Base-by-base conservation (phyloP, 2,113 vertebrate species). In the Daphoenositta chrysoptera region DNA sequence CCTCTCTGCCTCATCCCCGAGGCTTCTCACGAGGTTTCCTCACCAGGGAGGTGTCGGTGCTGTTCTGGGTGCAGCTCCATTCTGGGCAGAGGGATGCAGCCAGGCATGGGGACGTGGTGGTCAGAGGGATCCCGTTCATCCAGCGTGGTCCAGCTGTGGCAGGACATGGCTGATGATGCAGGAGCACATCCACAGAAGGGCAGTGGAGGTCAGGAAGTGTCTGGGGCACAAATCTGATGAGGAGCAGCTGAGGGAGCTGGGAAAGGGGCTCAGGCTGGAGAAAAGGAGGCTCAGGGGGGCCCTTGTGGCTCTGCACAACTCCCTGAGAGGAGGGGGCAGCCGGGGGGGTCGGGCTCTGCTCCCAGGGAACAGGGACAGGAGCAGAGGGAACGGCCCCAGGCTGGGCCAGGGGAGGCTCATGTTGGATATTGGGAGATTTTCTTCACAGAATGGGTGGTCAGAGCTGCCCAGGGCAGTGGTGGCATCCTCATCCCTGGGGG, bases 321-420 rank as follows among this genome's bases (percentile, higher is more conserved):
- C 44, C 82, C 69, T 89, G 45, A 4, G 26, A 66, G 77, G 84
- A 87, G 56, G 15, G 33, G 33, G 24, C 50, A 44, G 33, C 33
- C 0, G 0, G 18, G 22, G 8, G 28, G 23, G 21, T 33, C 0
- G 0, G 14, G 44, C 12, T 65, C 4, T 81, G 23, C 22, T 48
- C 5, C 4, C 77, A 65, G 68, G 37, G n/a, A 45, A 45, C 18
- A 66, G 28, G 53, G 60, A n/a, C 39, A 40, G 20, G 53, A 51
- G 4, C 3, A 47, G 61, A 68, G n/a, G n/a, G 4, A 75, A n/a
- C 0, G 0, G 11, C 23, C 27, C n/a, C 11, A 28, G 4, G 15
- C 4, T 60, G 45, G 0, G 0, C 15, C 3, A 12, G 61, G 11
- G 1, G 1, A n/a, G 30, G 14, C 0, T 30, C 6, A 40, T 10